These are phyloP conservation scores for Papio anubis DNA, from an alignment of 2,113 vertebrate species.

Conservation along the genomic window DNA sequence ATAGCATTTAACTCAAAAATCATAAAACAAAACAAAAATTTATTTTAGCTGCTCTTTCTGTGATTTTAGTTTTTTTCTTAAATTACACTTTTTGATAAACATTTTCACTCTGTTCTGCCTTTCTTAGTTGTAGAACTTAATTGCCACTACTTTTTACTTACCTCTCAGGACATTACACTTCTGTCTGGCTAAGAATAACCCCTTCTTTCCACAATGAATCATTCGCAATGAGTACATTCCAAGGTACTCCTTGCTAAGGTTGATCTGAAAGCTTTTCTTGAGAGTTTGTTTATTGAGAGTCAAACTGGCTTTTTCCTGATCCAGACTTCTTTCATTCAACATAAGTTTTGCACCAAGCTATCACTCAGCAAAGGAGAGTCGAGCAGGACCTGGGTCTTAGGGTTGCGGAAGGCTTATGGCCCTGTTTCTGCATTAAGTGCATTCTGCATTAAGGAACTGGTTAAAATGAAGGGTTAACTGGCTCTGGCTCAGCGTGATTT, in stretches of 20 bases:
- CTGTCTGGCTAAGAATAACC: neutral
- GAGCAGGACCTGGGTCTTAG: neutral
- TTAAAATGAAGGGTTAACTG: no score
- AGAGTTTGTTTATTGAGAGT: neutral
- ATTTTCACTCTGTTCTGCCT: neutral
- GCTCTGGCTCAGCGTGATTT: neutral
- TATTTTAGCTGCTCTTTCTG: neutral
- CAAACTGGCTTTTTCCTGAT: neutral
- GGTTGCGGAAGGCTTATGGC: fast-evolving
- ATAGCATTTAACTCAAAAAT: neutral
- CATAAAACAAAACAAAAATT: neutral
- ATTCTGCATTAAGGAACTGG: neutral
- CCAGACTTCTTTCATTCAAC: no score
- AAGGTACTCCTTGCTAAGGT: neutral
- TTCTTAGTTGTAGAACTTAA: neutral
- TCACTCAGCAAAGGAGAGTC: neutral
- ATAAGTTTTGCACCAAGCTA: neutral
- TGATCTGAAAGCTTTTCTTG: neutral
- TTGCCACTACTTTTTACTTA: neutral
- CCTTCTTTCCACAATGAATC: neutral
- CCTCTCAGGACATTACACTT: neutral
- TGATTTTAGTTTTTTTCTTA: neutral
- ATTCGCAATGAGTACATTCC: no score
- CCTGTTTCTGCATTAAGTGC: neutral
- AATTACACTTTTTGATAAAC: neutral